Conservation (phyloP, 1,140 invertebrate species). For the Druon quercuslanigerum region DNA sequence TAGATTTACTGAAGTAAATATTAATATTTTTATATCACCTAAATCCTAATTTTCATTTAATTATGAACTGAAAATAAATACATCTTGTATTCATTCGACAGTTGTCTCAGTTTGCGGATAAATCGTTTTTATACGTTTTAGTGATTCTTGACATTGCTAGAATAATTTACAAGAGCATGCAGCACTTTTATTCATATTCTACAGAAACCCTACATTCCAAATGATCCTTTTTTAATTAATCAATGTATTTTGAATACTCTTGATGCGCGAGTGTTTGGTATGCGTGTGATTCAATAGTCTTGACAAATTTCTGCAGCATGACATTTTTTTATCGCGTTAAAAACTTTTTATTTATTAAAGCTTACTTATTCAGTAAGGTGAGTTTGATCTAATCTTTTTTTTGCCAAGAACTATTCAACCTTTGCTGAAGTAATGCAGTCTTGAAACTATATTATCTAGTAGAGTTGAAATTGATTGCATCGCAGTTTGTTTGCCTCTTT, state of each 20-base stretch:
- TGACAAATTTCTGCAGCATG: slow-evolving; percentile 40
- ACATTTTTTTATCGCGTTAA: slow-evolving; percentile 34
- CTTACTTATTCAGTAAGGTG: slow-evolving; percentile 26
- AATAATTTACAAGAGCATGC: slow-evolving; percentile 62
- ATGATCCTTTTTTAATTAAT: slow-evolving; percentile 42
- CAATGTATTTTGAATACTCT: slow-evolving; percentile 45
- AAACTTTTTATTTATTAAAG: neutral
- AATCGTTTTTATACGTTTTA: slow-evolving; percentile 15
- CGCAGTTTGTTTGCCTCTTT: slow-evolving; percentile 49
- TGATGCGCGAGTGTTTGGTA: slow-evolving; percentile 55
- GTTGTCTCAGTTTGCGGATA: slow-evolving; percentile 25
- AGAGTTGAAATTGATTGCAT: slow-evolving; percentile 41
- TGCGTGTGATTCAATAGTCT: slow-evolving; percentile 48
- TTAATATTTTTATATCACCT: too few species aligned
- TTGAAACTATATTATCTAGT: slow-evolving; percentile 33
- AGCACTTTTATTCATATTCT: slow-evolving; percentile 44
- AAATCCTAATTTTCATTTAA: neutral
- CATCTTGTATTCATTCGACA: neutral
- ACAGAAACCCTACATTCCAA: slow-evolving; percentile 36
- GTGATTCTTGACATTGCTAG: slow-evolving; percentile 39
- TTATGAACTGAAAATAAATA: neutral
- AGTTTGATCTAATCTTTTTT: slow-evolving; percentile 32
- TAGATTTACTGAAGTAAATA: too few species aligned
- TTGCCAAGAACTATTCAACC: neutral
- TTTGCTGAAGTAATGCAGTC: slow-evolving; percentile 16